Conservation (phyloP, 2,797 vertebrate genomes). For the Rousettus madagascariensis region DNA sequence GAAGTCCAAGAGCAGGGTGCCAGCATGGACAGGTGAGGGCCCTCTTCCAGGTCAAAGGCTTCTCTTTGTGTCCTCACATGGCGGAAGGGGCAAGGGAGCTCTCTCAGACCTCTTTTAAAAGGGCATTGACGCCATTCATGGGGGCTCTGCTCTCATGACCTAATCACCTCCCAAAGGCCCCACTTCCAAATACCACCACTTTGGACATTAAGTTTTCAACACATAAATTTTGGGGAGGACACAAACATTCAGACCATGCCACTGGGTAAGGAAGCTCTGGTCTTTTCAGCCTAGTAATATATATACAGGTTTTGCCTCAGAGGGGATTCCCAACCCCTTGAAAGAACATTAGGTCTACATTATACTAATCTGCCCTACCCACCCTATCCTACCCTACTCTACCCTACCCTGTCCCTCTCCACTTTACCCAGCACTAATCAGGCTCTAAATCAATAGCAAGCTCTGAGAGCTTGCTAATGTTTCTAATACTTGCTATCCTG, state of each 20-base stretch:
- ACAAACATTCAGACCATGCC: background rate
- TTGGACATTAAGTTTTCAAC: background rate
- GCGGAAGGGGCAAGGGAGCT: background rate
- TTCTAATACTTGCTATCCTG: background rate
- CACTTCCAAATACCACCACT: background rate
- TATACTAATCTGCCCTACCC: background rate
- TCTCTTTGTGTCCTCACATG: background rate
- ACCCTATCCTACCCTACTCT: background rate
- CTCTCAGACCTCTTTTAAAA: background rate
- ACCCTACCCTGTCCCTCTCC: background rate
- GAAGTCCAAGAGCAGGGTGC: background rate
- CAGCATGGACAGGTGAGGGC: background rate
- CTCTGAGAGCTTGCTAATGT: background rate
- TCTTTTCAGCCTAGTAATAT: background rate
- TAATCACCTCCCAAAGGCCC: background rate
- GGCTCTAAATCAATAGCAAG: background rate
- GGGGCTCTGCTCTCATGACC: background rate
- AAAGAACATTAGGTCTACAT: background rate
- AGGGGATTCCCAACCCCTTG: background rate
- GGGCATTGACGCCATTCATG: background rate
- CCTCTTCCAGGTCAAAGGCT: background rate
- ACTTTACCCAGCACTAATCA: background rate
- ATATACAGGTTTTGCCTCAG: background rate
- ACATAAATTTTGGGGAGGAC: background rate
- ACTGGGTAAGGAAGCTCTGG: background rate